These are phyloP conservation scores for Otis tarda DNA, from an alignment of 2,113 vertebrate genomes.

Conservation along the genomic window DNA sequence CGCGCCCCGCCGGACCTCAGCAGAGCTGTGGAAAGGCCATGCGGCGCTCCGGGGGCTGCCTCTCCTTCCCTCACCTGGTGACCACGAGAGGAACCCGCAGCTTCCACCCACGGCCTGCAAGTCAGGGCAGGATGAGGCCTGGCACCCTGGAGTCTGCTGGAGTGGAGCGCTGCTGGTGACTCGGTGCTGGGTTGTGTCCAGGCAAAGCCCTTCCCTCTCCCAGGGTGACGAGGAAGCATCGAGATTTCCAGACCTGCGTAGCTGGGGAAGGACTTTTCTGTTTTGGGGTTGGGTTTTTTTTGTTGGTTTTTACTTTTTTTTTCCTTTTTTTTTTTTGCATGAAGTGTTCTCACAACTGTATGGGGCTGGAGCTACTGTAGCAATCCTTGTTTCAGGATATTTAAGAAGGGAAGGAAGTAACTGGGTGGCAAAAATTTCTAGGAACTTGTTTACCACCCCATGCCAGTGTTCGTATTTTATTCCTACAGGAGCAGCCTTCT, in stretches of 20 bases:
- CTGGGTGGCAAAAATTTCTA: background rate
- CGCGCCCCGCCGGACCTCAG: rapidly evolving
- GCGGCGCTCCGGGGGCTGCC: background rate
- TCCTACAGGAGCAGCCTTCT: background rate
- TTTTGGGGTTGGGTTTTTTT: background rate
- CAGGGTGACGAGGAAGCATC: background rate
- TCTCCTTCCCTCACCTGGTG: background rate
- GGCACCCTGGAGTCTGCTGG: background rate
- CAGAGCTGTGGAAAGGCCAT: background rate
- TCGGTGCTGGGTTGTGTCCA: background rate
- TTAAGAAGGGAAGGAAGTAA: background rate
- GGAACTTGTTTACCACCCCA: background rate
- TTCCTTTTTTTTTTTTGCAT: background rate
- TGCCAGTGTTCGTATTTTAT: background rate
- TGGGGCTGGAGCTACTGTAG: background rate
- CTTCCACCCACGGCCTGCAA: background rate
- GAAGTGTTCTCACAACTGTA: background rate
- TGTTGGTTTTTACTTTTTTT: background rate
- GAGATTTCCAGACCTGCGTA: background rate
- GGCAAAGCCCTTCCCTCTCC: background rate
- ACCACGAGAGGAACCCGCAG: background rate
- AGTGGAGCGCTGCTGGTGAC: background rate
- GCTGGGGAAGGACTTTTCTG: background rate
- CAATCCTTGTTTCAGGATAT: background rate
- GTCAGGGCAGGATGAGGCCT: background rate